A percentile compares a stretch with the other conserved stretches of the same genome.
phyloP scores from a whole-genome alignment of 2,113 vertebrate genomes.

The Arvicanthis niloticus region DNA sequence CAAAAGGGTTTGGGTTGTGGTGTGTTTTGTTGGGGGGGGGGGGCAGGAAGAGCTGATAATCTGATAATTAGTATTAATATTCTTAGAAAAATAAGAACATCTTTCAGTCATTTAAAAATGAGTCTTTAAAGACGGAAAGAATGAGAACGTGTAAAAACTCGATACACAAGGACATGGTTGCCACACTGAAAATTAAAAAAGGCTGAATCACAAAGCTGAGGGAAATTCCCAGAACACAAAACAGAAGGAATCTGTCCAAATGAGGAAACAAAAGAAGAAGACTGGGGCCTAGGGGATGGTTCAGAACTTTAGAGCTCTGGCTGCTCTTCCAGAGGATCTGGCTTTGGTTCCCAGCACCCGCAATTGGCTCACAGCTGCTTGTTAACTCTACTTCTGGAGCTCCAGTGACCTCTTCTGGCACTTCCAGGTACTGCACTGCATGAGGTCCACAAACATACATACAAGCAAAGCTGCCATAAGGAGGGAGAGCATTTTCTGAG shows the following conservation, averaged over 20 bases:
- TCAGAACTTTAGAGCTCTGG: not conserved
- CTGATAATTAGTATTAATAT: too few relatives aligned
- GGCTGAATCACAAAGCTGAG: not conserved
- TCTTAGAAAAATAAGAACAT: too few relatives aligned
- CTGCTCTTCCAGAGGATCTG: not conserved
- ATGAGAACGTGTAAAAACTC: not conserved
- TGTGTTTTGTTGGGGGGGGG: not conserved
- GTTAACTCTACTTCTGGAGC: not conserved
- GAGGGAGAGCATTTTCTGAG: not conserved
- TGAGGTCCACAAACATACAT: not conserved
- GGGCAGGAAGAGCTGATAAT: too few relatives aligned
- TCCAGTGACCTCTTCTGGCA: not conserved
- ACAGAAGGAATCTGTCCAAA: not conserved
- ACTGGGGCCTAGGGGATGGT: not conserved
- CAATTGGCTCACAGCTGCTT: not conserved
- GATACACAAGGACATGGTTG: not conserved
- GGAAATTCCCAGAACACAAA: not conserved
- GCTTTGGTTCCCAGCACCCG: not conserved
- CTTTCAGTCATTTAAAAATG: not conserved
- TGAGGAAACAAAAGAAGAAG: not conserved
- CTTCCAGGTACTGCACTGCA: not conserved
- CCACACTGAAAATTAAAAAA: not conserved
- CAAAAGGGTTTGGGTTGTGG: too few relatives aligned
- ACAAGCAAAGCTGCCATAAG: not conserved
- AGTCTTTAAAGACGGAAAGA: not conserved